Conservation (phyloP, 2,888 invertebrate species). For the Pycnomerus fuliginosus region DNA sequence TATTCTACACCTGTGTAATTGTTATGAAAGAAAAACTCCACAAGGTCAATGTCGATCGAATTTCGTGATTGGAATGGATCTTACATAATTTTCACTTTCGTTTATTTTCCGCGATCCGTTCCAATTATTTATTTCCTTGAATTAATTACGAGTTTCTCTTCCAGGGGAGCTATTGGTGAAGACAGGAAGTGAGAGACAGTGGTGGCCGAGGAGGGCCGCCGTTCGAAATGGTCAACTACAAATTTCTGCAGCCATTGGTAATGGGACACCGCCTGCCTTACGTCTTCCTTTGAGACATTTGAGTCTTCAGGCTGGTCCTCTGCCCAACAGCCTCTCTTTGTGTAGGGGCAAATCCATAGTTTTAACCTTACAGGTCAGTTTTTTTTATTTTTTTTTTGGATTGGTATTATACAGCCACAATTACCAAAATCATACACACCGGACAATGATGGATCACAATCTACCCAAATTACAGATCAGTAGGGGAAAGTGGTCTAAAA, state of each 20-base stretch:
- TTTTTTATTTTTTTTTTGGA: background rate
- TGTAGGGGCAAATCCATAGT: constrained; percentile 47
- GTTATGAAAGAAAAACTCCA: too few species aligned
- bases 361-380: constrained; percentile 49
- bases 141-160: constrained; percentile 21
- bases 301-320: constrained; percentile 49
- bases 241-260: constrained; percentile 45
- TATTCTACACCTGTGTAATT: too few species aligned
- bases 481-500: too few species aligned
- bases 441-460: too few species aligned
- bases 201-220: constrained; percentile 60
- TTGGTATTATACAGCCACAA: background rate
- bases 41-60: too few species aligned
- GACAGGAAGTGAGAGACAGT: constrained; percentile 49
- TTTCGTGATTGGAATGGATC: background rate
- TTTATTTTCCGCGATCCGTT: too few species aligned
- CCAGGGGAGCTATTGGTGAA: constrained; percentile 51
- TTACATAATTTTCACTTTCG: too few species aligned
- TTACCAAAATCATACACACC: too few species aligned
- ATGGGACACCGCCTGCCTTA: constrained; percentile 27
- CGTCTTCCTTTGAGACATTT: constrained; percentile 49
- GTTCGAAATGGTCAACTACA: constrained; percentile 57
- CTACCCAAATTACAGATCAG: too few species aligned
- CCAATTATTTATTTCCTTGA: background rate
- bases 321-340: constrained; percentile 48